phyloP scores from a whole-genome alignment of 2,113 vertebrate genomes.

The Siphamia tubifer region DNA sequence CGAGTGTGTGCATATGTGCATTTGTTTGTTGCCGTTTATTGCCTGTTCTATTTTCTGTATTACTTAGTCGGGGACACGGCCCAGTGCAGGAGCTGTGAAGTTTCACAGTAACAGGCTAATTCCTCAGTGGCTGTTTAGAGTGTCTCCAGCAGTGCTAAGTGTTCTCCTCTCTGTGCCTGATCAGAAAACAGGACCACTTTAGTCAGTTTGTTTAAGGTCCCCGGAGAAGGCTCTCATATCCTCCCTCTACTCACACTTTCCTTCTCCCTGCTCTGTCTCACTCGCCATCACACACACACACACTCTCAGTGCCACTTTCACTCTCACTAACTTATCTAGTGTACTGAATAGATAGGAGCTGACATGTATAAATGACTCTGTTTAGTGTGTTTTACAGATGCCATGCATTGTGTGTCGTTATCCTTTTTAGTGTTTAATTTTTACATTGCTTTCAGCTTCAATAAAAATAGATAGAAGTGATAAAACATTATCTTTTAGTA shows the following conservation, averaged over 20 bases:
- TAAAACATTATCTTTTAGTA: neutral
- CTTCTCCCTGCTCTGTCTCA: constrained; percentile 30
- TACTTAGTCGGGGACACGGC: constrained; percentile 52
- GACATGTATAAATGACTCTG: neutral
- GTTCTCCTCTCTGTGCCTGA: constrained; percentile 71
- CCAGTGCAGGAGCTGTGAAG: constrained; percentile 63
- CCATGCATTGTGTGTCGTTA: neutral
- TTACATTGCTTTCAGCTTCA: neutral
- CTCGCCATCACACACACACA: constrained; percentile 1
- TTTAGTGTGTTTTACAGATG: neutral
- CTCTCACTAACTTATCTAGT: neutral
- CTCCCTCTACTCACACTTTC: constrained; percentile 42
- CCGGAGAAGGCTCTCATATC: constrained; percentile 68
- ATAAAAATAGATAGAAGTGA: neutral
- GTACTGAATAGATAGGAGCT: neutral
- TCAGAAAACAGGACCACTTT: constrained; percentile 79
- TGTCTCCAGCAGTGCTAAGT: constrained; percentile 74
- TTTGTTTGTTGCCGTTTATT: constrained; percentile 61
- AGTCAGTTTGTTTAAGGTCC: constrained; percentile 78
- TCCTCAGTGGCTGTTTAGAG: constrained; percentile 78
- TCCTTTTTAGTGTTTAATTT: neutral
- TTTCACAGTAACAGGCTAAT: constrained; percentile 72
- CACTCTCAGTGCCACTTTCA: neutral
- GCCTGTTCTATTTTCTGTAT: constrained; percentile 64
- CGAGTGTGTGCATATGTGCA: constrained; percentile 1